A percentile compares a stretch with the other conserved stretches of the same genome.
These are phyloP conservation scores for Penaeus monodon DNA, from an alignment of 2,888 invertebrate genomes.

Conservation along the genomic window DNA sequence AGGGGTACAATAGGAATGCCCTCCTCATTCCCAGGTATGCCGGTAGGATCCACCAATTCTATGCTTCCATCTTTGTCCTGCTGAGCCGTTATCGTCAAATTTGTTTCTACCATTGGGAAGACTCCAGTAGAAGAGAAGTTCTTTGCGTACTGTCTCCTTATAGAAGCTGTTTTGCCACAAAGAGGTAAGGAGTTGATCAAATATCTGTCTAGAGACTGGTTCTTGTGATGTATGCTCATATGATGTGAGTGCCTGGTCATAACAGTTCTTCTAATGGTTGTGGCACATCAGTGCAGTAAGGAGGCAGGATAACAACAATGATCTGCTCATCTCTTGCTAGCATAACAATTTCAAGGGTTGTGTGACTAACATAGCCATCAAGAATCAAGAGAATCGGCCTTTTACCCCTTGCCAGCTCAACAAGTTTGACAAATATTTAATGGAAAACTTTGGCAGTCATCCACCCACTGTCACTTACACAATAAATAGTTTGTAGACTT, in stretches of 20 bases:
- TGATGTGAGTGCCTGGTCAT: constrained; percentile 36
- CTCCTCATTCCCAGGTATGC: constrained; percentile 1
- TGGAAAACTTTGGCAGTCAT: no score
- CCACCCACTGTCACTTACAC: no score
- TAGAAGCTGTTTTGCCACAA: not conserved
- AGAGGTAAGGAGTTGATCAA: constrained; percentile 27
- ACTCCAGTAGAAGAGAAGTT: constrained; percentile 2
- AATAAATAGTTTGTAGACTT: no score
- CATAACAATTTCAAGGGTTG: constrained; percentile 8
- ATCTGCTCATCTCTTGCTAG: constrained; percentile 8
- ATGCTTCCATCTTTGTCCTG: constrained; percentile 21
- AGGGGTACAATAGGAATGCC: constrained; percentile 19
- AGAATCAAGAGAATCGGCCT: constrained; percentile 19
- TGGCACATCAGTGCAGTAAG: constrained; percentile 28
- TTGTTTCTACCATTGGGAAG: not conserved
- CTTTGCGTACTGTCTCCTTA: constrained; percentile 10
- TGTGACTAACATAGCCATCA: constrained; percentile 10
- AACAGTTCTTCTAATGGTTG: constrained; percentile 10
- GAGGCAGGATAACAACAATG: constrained; percentile 19
- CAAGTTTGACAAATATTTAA: not conserved
- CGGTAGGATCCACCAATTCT: constrained; percentile 17
- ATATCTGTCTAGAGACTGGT: constrained; percentile 20
- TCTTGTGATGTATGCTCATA: constrained; percentile 27
- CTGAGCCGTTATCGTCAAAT: constrained; percentile 18
- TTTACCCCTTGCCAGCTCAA: not conserved